Conservation (phyloP, 2,888 invertebrate species). For the Stictocephala bisonia region DNA sequence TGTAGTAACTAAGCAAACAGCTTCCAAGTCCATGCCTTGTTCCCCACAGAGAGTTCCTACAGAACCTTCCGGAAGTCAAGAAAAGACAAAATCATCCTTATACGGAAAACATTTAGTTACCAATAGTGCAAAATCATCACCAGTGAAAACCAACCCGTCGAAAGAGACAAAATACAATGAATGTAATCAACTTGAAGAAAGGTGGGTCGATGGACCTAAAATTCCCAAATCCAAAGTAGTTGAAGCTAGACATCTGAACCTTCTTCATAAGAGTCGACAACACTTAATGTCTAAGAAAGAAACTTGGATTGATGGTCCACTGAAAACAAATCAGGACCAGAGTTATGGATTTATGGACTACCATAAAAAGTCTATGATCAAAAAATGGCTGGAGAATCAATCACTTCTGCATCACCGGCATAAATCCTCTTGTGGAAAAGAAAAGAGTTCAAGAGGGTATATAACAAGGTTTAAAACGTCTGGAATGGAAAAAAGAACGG, state of each 20-base stretch:
- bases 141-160: conserved; percentile 47
- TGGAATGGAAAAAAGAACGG: conserved; percentile 7
- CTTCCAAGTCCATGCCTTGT: conserved; percentile 65
- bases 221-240: conserved; percentile 69
- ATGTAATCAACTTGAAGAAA: conserved; percentile 74
- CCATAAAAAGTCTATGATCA: conserved; percentile 92
- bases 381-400: conserved; percentile 94
- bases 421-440: conserved; percentile 24
- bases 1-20: not conserved
- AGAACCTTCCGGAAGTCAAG: conserved; percentile 59
- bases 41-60: conserved; percentile 72
- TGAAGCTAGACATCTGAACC: conserved; percentile 55
- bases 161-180: conserved; percentile 34
- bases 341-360: conserved; percentile 93
- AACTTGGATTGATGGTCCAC: conserved; percentile 95
- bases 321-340: conserved; percentile 64
- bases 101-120: conserved; percentile 46
- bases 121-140: conserved; percentile 52
- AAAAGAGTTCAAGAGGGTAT: conserved; percentile 61
- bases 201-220: conserved; percentile 97
- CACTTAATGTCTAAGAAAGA: conserved; percentile 78
- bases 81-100: conserved; percentile 38
- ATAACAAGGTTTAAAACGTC: conserved; percentile 73
- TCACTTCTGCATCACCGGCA: conserved; percentile 68
- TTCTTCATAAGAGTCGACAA: conserved; percentile 44